A percentile compares a stretch with the other conserved stretches of the same genome.
phyloP scores from a whole-genome alignment of 2,113 vertebrate genomes.

The Elephas maximus region DNA sequence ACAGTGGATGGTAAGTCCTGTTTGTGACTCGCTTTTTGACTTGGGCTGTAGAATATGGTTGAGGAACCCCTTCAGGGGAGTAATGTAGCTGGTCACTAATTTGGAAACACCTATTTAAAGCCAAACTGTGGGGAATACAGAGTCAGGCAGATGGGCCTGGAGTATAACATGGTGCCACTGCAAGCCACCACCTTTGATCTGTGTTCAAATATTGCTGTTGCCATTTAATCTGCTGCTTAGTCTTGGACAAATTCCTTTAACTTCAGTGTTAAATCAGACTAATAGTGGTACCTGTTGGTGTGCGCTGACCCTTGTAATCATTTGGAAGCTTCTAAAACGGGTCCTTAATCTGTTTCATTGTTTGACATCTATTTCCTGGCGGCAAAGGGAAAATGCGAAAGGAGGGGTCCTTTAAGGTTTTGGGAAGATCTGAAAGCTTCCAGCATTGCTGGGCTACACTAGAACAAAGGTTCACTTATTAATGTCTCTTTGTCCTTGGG shows the following conservation, averaged over 20 bases:
- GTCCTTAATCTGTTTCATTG: not conserved
- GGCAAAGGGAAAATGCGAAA: not conserved
- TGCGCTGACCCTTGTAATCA: not conserved
- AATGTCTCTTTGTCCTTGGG: constrained; percentile 28
- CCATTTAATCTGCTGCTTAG: constrained; percentile 2
- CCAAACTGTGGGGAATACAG: not conserved
- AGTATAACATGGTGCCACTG: not conserved
- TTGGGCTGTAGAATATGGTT: not conserved
- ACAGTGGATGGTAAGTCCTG: constrained; percentile 94
- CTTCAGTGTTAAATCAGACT: not conserved
- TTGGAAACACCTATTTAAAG: constrained; percentile 4
- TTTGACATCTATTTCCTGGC: not conserved
- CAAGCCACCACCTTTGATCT: not conserved
- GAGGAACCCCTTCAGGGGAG: not conserved
- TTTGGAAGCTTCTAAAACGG: constrained; percentile 36
- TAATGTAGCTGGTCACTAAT: constrained; percentile 19
- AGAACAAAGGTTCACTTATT: not conserved
- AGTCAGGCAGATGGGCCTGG: not conserved
- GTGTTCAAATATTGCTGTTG: not conserved
- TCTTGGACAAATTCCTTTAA: constrained; percentile 49
- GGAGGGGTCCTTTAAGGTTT: not conserved
- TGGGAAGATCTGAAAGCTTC: not conserved
- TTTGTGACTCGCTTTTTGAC: constrained; percentile 2
- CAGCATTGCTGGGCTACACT: not conserved
- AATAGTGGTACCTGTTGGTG: not conserved